Evolutionary conservation across 2,888 invertebrate genomes (phyloP).

Genomic region (Drosophila paracracens): DNA sequence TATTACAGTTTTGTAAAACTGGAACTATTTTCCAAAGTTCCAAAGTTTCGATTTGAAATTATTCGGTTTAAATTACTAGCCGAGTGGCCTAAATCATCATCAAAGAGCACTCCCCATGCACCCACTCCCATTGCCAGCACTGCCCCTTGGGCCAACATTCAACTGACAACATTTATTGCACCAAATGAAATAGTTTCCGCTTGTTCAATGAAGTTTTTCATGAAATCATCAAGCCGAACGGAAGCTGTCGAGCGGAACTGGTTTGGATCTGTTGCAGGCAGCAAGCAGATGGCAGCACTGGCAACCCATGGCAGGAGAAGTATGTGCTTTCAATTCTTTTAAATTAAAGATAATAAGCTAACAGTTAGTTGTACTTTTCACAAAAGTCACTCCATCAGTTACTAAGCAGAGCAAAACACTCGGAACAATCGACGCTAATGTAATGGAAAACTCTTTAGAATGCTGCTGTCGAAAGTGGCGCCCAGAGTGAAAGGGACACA

Average conservation of each 20-base stretch:
- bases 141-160: slow-evolving; percentile 7
- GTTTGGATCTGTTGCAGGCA: slow-evolving; percentile 64
- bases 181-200: slow-evolving; percentile 79
- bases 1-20: background rate
- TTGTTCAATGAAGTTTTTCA: slow-evolving; percentile 80
- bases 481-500: slow-evolving; percentile 33
- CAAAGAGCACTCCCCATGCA: slow-evolving; percentile 28
- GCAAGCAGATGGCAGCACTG: background rate
- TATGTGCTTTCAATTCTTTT: slow-evolving; percentile 28
- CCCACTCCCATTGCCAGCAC: background rate
- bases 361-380: slow-evolving; percentile 1
- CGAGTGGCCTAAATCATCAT: slow-evolving; percentile 63
- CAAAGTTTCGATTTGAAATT: slow-evolving; percentile 28
- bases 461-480: slow-evolving; percentile 34
- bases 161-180: slow-evolving; percentile 64
- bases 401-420: slow-evolving; percentile 19
- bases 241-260: slow-evolving; percentile 80
- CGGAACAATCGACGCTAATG: slow-evolving; percentile 57
- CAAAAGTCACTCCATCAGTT: slow-evolving; percentile 52
- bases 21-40: background rate
- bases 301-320: slow-evolving; percentile 31
- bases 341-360: slow-evolving; percentile 36
- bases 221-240: slow-evolving; percentile 81
- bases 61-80: slow-evolving; percentile 49
- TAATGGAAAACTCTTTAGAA: slow-evolving; percentile 60